Evolutionary conservation across 1,140 invertebrate species (phyloP).

Genomic region (Zaprionus ornatus): DNA sequence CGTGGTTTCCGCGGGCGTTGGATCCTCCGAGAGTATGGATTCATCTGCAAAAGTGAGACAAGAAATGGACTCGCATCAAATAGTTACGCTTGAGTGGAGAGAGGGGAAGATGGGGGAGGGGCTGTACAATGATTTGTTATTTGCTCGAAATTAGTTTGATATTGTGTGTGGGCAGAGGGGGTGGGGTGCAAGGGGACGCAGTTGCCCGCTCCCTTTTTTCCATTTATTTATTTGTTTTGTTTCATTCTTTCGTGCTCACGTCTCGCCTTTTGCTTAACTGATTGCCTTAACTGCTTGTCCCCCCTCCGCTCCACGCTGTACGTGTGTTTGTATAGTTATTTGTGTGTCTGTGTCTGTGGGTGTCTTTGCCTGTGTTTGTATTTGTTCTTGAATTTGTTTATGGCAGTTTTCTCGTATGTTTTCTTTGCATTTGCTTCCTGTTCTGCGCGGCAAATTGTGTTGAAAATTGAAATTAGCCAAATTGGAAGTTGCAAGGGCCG

Average conservation of each 20-base stretch:
- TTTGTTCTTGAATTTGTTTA: conserved; percentile 28
- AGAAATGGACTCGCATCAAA: conserved; percentile 33
- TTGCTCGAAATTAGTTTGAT: conserved; percentile 76
- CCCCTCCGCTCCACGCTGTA: neutral
- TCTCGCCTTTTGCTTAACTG: conserved; percentile 59
- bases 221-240: conserved; percentile 47
- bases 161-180: conserved; percentile 9
- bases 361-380: neutral
- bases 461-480: conserved; percentile 77
- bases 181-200: neutral
- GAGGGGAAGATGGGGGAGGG: neutral
- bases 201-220: conserved; percentile 17
- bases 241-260: conserved; percentile 35
- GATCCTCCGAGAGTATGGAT: conserved; percentile 83
- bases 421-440: conserved; percentile 32
- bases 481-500: neutral
- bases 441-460: conserved; percentile 46
- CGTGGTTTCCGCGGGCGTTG: conserved; percentile 83
- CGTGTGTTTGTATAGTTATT: conserved; percentile 11
- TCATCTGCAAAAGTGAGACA: conserved; percentile 67
- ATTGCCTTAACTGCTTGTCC: conserved; percentile 63
- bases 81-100: conserved; percentile 36
- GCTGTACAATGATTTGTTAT: conserved; percentile 72
- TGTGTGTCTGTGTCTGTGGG: neutral
- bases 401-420: conserved; percentile 7